phyloP scores from a whole-genome alignment of 2,113 vertebrate genomes.

The zebrafish (Danio rerio) region DNA sequence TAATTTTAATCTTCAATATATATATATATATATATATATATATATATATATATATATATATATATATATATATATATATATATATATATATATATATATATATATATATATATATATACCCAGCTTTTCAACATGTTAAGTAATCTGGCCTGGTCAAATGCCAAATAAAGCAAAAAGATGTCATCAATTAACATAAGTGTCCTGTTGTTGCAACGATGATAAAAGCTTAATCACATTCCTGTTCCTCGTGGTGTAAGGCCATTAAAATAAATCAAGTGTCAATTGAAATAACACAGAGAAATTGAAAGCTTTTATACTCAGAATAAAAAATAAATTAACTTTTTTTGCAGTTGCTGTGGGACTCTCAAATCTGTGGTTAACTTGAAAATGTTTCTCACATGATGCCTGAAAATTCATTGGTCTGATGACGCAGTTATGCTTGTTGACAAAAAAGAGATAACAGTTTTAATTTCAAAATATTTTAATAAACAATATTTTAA shows the following conservation, averaged over 20 bases:
- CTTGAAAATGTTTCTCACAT: no score
- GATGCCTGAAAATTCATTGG: no score
- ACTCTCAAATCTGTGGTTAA: slow-evolving; percentile 52
- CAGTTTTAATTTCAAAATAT: neutral
- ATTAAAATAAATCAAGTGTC: no score
- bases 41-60: no score
- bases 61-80: no score
- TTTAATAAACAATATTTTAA: slow-evolving; percentile 5
- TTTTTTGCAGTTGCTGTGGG: slow-evolving; percentile 69
- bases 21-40: no score
- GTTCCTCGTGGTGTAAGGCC: slow-evolving; percentile 65
- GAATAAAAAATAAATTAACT: slow-evolving; percentile 65
- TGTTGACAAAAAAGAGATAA: neutral
- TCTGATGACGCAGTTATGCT: no score
- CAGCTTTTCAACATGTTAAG: neutral
- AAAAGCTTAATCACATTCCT: slow-evolving; percentile 71
- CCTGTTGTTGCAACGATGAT: slow-evolving; percentile 68
- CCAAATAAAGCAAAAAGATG: slow-evolving; percentile 61
- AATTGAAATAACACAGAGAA: no score
- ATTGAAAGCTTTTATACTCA: slow-evolving; percentile 75
- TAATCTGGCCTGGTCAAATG: neutral
- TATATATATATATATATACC: no score
- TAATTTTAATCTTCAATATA: no score
- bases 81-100: no score
- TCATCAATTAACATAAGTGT: slow-evolving; percentile 66